A percentile compares a stretch with the other conserved stretches of the same genome.
phyloP scores from a whole-genome alignment of 2,797 vertebrate genomes.

The Melanotaenia parkinsoni region DNA sequence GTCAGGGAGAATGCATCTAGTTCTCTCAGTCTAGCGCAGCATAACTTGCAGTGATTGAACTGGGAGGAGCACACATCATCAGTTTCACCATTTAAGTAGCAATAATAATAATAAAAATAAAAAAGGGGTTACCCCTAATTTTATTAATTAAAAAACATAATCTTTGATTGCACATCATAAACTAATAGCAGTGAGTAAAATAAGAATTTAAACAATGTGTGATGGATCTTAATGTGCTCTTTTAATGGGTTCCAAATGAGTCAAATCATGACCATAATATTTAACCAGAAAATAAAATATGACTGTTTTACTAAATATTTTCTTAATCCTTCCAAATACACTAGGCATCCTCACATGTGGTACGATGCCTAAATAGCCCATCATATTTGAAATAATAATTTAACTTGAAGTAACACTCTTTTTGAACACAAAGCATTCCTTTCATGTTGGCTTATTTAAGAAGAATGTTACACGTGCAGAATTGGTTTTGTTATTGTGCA shows the following conservation, averaged over 20 bases:
- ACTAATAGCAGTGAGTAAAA: conserved; percentile 12
- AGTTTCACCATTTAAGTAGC: not conserved
- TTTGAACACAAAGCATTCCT: conserved; percentile 18
- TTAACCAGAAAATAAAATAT: conserved; percentile 23
- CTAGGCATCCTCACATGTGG: conserved; percentile 29
- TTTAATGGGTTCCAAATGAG: conserved; percentile 38
- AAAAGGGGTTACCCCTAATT: not conserved
- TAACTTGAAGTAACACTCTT: conserved; percentile 13
- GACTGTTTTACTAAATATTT: conserved; percentile 49
- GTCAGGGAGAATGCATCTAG: not conserved
- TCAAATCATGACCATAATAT: conserved; percentile 31
- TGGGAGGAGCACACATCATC: not conserved
- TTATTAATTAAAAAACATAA: not conserved
- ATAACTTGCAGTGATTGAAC: not conserved
- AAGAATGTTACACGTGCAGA: not conserved
- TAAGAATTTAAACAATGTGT: conserved; percentile 14
- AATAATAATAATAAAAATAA: not conserved
- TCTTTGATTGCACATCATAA: not conserved
- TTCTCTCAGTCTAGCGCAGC: not conserved
- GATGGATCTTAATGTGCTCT: conserved; percentile 18
- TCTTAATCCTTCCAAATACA: conserved; percentile 44
- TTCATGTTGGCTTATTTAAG: not conserved
- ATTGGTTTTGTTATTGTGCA: conserved; percentile 4
- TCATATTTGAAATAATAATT: conserved; percentile 35
- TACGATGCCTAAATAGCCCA: conserved; percentile 35